Evolutionary conservation across 2,888 invertebrate species (phyloP).

Genomic region (Harmothoe impar): DNA sequence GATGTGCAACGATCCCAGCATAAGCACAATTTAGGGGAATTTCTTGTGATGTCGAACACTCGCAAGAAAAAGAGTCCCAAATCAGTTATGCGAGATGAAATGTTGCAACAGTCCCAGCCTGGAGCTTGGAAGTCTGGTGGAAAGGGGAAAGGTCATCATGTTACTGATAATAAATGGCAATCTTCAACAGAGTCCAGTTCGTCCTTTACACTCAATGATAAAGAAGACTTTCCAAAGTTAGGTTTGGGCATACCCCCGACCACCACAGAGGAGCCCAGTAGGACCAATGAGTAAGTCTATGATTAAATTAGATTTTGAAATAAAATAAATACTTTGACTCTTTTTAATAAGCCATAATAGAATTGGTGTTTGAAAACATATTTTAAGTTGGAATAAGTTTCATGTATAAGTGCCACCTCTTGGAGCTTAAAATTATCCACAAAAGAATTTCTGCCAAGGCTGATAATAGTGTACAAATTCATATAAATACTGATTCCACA

Average conservation of each 20-base stretch:
- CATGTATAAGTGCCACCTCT: too few relatives aligned
- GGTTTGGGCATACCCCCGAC: background rate
- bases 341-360: too few relatives aligned
- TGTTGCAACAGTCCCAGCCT: conserved; percentile 19
- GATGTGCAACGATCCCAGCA: conserved; percentile 71
- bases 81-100: conserved; percentile 30
- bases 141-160: conserved; percentile 37
- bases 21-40: conserved; percentile 77
- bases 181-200: background rate
- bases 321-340: too few relatives aligned
- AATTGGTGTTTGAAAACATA: too few relatives aligned
- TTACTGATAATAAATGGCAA: conserved; percentile 50
- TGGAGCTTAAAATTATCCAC: too few relatives aligned
- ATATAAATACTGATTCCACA: too few relatives aligned
- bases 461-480: too few relatives aligned
- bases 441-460: too few relatives aligned
- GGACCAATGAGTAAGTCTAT: too few relatives aligned
- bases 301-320: too few relatives aligned
- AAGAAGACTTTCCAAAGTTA: conserved; percentile 75
- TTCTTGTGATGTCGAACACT: conserved; percentile 74
- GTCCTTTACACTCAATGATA: conserved; percentile 74
- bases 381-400: too few relatives aligned
- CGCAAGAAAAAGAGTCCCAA: conserved; percentile 70
- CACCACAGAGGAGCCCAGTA: background rate
- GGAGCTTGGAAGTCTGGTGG: conserved; percentile 63